Evolutionary conservation across 2,797 vertebrate species (phyloP), one percentile per base, ranked within the genome.

Genomic region (Pachyuromys duprasi): DNA sequence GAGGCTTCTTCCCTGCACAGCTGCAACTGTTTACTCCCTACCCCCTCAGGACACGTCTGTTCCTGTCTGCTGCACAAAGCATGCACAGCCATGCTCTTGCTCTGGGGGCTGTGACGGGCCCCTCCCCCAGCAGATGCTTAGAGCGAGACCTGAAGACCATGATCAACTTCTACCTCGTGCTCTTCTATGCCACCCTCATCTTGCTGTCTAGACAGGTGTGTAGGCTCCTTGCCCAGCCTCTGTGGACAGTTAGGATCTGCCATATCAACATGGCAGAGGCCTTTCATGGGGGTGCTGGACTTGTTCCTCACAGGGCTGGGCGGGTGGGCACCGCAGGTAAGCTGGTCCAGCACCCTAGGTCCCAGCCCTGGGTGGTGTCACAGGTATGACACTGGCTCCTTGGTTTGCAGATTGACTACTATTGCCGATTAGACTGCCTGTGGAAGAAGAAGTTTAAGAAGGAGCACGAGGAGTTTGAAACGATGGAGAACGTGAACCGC

Each of bases 361-460:
- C 9, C 2, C 8, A 2, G 3, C 2, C 2, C 20, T 1, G 5
- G 87, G 14, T 49, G 24, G 28, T 24, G 8, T 45, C 28, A 53
- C 17, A 9, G 0, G 26, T 11, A 33, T 31, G 84, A 26, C 15
- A 0, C 31, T 22, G 63, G 20, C 2, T n/a, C 62, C 74, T 53
- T 15, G 49, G 6, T 95, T 96, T 92, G 79, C 97, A 99, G 99
- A 99, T 99, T 3, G 99, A 99, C 97, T 99, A 99, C 93, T 99
- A 99, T 98, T 99, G 99, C 97, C 99, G 99, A 39, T 98, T 99
- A 97, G 99, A 99, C 97, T 99, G 99, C 97, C 97, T 99, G 86
- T 99, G 99, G 97, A 99, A 99, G 98, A 99, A 99, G 95, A 99
- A 99, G 98, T 99, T 99, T 98, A 99, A 98, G 97, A 99, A 99